phyloP scores from a whole-genome alignment of 1,140 invertebrate species.

The Wasmannia auropunctata region DNA sequence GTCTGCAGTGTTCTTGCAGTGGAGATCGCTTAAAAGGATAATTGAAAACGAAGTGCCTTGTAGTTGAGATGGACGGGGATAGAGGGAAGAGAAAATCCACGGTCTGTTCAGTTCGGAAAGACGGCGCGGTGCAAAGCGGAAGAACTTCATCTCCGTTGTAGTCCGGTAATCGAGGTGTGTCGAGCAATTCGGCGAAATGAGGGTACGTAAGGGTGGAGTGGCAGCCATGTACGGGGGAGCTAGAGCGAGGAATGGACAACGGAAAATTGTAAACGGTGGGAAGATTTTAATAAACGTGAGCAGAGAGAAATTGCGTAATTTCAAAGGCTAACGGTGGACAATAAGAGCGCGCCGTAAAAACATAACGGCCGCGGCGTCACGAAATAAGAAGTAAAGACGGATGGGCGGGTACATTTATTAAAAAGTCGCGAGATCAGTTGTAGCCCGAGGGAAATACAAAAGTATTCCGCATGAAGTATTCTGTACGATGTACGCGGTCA shows the following conservation, averaged over 20 bases:
- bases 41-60: conserved; percentile 68
- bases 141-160: conserved; percentile 62
- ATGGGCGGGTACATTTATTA: background rate
- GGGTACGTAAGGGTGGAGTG: background rate
- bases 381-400: background rate
- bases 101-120: conserved; percentile 38
- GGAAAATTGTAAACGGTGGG: conserved; percentile 14
- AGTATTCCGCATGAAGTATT: background rate
- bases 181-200: conserved; percentile 32
- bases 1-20: conserved; percentile 49
- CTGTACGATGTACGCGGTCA: too few relatives aligned
- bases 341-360: background rate
- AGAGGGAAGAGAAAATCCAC: conserved; percentile 21
- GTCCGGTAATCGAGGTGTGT: conserved; percentile 44
- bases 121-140: conserved; percentile 36
- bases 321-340: background rate
- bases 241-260: conserved; percentile 5
- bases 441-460: background rate
- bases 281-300: conserved; percentile 40
- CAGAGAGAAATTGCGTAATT: conserved; percentile 6
- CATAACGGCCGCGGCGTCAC: background rate
- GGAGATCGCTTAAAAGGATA: conserved; percentile 66
- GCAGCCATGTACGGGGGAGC: background rate
- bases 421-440: background rate
- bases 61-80: conserved; percentile 41